These are phyloP conservation scores for Antheraea yamamai DNA, from an alignment of 2,888 invertebrate genomes.

Conservation along the genomic window DNA sequence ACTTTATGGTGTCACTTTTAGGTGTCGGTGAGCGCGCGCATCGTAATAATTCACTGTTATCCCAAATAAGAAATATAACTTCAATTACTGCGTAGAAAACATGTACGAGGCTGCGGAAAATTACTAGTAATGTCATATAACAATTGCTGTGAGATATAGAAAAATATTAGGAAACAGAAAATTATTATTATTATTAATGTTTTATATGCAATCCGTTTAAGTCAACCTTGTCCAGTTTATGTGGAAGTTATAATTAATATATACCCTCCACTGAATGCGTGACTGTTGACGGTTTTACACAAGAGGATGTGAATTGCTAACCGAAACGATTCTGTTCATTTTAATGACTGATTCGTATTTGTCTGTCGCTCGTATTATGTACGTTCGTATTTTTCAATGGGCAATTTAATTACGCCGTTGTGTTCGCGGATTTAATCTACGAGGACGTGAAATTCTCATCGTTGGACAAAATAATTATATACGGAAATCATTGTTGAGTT, in stretches of 20 bases:
- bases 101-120: too few species aligned
- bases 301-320: background rate
- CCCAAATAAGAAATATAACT: too few species aligned
- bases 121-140: too few species aligned
- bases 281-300: background rate
- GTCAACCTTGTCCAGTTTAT: too few species aligned
- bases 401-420: conserved; percentile 4
- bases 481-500: background rate
- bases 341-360: conserved; percentile 3
- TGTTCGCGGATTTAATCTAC: background rate
- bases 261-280: background rate
- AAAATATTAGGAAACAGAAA: too few species aligned
- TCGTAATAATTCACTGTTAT: too few species aligned
- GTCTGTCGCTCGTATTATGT: background rate
- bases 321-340: conserved; percentile 5
- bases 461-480: background rate
- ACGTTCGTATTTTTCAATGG: background rate
- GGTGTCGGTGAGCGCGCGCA: too few species aligned
- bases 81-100: too few species aligned
- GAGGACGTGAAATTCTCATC: background rate
- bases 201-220: too few species aligned
- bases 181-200: too few species aligned
- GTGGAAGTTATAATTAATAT: background rate
- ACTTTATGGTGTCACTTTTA: too few species aligned
- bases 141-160: too few species aligned